A percentile compares a stretch with the other conserved stretches of the same genome.
phyloP scores from a whole-genome alignment of 1,140 invertebrate species.

The Arctopsyche grandis region DNA sequence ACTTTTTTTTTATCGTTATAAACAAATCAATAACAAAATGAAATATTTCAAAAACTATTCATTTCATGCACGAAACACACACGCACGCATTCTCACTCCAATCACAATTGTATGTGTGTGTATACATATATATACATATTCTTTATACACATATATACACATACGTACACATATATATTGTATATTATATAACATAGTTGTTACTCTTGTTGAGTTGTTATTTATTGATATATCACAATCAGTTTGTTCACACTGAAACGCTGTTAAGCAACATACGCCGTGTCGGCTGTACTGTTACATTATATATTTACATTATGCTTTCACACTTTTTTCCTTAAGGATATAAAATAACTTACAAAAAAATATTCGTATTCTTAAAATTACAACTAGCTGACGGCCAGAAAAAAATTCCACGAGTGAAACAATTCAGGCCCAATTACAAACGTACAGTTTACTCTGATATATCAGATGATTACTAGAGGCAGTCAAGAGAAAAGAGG shows the following conservation, averaged over 20 bases:
- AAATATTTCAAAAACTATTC: constrained; percentile 17
- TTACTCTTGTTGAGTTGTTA: constrained; percentile 50
- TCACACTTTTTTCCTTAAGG: constrained; percentile 50
- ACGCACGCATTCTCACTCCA: constrained; percentile 19
- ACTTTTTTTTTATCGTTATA: constrained; percentile 47
- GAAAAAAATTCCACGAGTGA: constrained; percentile 40
- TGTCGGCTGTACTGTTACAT: constrained; percentile 33
- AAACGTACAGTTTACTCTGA: constrained; percentile 33
- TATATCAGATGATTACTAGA: constrained; percentile 35
- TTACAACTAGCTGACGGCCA: constrained; percentile 52
- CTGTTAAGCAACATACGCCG: constrained; percentile 44
- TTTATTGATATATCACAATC: constrained; percentile 55
- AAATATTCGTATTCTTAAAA: constrained; percentile 54
- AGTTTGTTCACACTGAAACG: constrained; percentile 53
- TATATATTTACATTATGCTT: constrained; percentile 51
- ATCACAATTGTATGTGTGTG: not conserved
- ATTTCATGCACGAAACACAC: constrained; percentile 44
- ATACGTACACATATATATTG: too few relatives aligned
- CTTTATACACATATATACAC: too few relatives aligned
- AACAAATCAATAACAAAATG: constrained; percentile 43
- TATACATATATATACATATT: constrained; percentile 30
- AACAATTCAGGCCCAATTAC: constrained; percentile 42
- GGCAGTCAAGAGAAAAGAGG: constrained; percentile 33
- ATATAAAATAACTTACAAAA: constrained; percentile 55
- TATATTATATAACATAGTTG: constrained; percentile 50